These are phyloP conservation scores for Horisme vitalbata DNA, from an alignment of 2,888 invertebrate species.

Conservation along the genomic window DNA sequence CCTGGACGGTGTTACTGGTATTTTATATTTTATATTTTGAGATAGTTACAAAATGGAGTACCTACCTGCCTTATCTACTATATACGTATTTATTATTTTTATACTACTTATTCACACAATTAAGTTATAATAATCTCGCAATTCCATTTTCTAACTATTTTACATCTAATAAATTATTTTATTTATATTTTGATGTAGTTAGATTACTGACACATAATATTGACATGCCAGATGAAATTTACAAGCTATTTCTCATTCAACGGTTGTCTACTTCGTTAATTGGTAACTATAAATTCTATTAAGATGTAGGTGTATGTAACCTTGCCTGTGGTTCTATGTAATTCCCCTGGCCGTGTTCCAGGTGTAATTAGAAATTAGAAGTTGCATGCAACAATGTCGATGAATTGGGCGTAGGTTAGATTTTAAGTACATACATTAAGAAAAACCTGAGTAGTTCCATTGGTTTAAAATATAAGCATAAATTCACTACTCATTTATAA, in stretches of 20 bases:
- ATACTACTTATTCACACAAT: too few relatives aligned
- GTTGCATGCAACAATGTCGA: slow-evolving; percentile 3
- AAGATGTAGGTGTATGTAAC: neutral
- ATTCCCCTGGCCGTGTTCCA: slow-evolving; percentile 36
- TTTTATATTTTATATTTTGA: slow-evolving; percentile 31
- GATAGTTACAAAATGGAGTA: slow-evolving; percentile 12
- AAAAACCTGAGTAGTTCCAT: too few relatives aligned
- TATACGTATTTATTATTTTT: too few relatives aligned
- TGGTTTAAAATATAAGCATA: too few relatives aligned
- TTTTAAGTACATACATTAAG: too few relatives aligned
- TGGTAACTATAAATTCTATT: too few relatives aligned
- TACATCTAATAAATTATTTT: slow-evolving; percentile 34
- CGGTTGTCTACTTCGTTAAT: neutral
- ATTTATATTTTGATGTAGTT: slow-evolving; percentile 23
- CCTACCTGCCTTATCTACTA: too few relatives aligned
- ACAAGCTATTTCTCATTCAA: neutral
- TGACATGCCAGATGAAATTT: neutral
- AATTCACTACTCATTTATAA: too few relatives aligned
- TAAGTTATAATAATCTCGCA: too few relatives aligned
- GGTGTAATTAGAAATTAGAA: slow-evolving; percentile 23
- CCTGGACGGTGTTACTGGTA: slow-evolving; percentile 53
- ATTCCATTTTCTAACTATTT: slow-evolving; percentile 38
- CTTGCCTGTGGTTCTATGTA: slow-evolving; percentile 13
- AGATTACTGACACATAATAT: slow-evolving; percentile 17
- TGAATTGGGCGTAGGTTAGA: neutral